Conservation (phyloP, 1,140 invertebrate species). For the Trachymyrmex septentrionalis region DNA sequence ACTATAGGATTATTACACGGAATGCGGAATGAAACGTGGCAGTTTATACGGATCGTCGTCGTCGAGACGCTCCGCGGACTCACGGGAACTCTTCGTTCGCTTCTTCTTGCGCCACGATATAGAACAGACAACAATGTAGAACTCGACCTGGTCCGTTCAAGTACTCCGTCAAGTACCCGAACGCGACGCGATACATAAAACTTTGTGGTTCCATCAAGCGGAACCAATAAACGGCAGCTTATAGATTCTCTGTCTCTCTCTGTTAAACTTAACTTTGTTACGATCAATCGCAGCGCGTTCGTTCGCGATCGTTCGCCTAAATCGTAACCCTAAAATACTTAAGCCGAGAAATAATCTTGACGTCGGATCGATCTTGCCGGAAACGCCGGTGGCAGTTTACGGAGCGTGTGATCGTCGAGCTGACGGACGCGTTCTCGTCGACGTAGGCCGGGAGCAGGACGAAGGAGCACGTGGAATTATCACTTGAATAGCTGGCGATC, state of each 20-base stretch:
- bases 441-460: conserved; percentile 69
- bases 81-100: too few relatives aligned
- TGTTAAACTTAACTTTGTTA: conserved; percentile 49
- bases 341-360: conserved; percentile 39
- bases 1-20: conserved; percentile 53
- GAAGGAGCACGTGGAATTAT: conserved; percentile 27
- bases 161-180: not conserved
- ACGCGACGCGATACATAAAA: conserved; percentile 6
- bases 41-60: conserved; percentile 25
- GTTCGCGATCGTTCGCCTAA: conserved; percentile 20
- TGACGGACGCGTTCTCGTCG: conserved; percentile 43
- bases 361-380: conserved; percentile 9
- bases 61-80: conserved; percentile 12
- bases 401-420: conserved; percentile 56
- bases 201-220: not conserved
- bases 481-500: not conserved
- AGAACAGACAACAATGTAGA: conserved; percentile 57
- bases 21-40: conserved; percentile 39
- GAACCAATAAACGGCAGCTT: conserved; percentile 41
- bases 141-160: conserved; percentile 24
- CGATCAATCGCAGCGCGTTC: conserved; percentile 8
- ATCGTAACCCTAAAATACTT: conserved; percentile 12
- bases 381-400: conserved; percentile 47
- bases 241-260: conserved; percentile 26
- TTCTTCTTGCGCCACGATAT: conserved; percentile 30